Evolutionary conservation across 2,797 vertebrate species (phyloP).

Genomic region (Austrolebias charrua): DNA sequence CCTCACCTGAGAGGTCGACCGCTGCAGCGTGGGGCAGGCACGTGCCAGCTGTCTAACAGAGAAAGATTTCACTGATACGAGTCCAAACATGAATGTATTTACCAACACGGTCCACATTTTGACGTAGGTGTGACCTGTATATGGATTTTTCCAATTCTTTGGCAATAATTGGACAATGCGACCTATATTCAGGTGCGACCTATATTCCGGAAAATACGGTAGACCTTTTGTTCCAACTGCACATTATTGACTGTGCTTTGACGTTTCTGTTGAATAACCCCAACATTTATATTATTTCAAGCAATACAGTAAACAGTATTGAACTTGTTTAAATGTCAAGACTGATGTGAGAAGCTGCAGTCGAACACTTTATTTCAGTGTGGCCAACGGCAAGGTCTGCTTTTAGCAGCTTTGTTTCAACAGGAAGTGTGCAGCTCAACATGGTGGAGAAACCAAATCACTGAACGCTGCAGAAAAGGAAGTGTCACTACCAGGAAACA

Average conservation of each 20-base stretch:
- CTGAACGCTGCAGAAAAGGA: constrained; percentile 3
- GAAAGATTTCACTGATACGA: constrained; percentile 16
- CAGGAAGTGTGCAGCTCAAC: constrained; percentile 37
- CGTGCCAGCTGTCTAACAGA: constrained; percentile 15
- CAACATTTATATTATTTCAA: neutral
- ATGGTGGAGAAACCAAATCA: neutral
- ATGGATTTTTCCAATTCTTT: too few species aligned
- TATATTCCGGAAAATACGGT: too few species aligned
- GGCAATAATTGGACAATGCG: too few species aligned
- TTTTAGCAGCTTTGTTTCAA: constrained; percentile 20
- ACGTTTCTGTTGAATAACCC: neutral
- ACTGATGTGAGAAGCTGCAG: constrained; percentile 10
- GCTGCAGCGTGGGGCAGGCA: constrained; percentile 46
- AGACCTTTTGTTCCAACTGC: too few species aligned
- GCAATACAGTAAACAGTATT: neutral
- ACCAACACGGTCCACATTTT: too few species aligned
- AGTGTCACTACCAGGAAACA: constrained; percentile 9
- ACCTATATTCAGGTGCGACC: too few species aligned
- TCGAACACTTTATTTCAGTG: neutral
- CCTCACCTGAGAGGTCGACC: constrained; percentile 53
- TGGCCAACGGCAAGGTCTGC: neutral
- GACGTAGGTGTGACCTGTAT: too few species aligned
- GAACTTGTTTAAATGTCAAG: too few species aligned
- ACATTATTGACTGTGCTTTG: neutral
- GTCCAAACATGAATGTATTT: neutral